Percentiles rank a stretch among this genome's conserved stretches.
Conservation (phyloP, 2,888 invertebrate genomes). For the Pammene fasciana region DNA sequence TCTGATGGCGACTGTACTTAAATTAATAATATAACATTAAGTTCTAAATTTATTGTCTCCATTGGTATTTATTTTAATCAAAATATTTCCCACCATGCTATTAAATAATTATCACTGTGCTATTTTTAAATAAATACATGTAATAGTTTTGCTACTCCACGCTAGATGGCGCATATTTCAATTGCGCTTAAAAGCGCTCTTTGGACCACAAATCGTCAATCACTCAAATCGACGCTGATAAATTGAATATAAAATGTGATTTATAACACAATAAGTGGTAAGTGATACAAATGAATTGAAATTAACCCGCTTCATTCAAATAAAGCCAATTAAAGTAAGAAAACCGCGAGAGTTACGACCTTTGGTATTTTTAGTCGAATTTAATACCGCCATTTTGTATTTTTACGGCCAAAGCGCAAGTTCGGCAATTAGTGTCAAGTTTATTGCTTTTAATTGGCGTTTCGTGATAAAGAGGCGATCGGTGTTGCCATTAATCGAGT, state of each 20-base stretch:
- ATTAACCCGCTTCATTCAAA: background rate
- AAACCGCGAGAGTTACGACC: background rate
- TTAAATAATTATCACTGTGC: too few relatives aligned
- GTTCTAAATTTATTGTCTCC: background rate
- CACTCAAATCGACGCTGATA: conserved; percentile 13
- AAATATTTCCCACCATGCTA: too few relatives aligned
- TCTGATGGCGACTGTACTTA: too few relatives aligned
- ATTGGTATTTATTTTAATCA: too few relatives aligned
- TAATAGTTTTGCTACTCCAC: conserved; percentile 28
- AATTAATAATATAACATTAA: background rate
- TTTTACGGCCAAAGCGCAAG: conserved; percentile 21
- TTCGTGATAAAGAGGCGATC: conserved; percentile 30
- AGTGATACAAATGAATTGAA: conserved; percentile 18
- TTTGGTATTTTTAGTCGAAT: background rate
- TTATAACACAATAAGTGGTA: conserved; percentile 8
- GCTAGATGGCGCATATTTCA: conserved; percentile 31
- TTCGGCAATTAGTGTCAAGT: conserved; percentile 33
- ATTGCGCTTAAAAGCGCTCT: background rate
- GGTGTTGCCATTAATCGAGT: conserved; percentile 29
- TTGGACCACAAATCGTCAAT: background rate
- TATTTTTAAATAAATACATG: too few relatives aligned
- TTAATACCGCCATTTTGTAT: conserved; percentile 17
- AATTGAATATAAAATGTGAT: conserved; percentile 12
- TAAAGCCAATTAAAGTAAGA: too few relatives aligned
- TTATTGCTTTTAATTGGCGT: conserved; percentile 39